Percentiles rank a stretch among this genome's conserved stretches.
phyloP scores from a whole-genome alignment of 2,113 vertebrate genomes.

The Spilogale gracilis region DNA sequence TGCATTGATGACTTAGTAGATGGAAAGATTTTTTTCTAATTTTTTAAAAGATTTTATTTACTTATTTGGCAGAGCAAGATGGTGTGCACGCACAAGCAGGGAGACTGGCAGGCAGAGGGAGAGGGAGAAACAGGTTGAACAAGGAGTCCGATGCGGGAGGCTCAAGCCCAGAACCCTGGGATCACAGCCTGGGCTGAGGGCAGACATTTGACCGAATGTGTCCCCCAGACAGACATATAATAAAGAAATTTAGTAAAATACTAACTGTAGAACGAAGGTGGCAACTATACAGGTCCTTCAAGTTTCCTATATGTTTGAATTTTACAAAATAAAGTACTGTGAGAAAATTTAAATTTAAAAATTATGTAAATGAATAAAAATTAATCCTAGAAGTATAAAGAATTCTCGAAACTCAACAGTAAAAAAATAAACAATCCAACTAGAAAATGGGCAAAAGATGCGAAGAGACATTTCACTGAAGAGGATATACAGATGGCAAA shows the following conservation, averaged over 20 bases:
- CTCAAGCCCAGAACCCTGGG: background rate
- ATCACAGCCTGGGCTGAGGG: background rate
- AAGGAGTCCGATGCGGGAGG: background rate
- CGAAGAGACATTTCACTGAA: background rate
- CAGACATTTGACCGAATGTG: background rate
- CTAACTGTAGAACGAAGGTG: background rate
- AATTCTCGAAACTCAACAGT: constrained; percentile 10
- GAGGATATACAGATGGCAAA: background rate
- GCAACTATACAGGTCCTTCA: background rate
- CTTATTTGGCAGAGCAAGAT: no score
- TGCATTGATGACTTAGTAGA: background rate
- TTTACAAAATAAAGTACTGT: background rate
- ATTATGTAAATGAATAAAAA: background rate
- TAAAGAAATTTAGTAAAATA: background rate
- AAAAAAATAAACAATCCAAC: background rate
- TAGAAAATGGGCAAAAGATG: background rate
- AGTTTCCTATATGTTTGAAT: background rate
- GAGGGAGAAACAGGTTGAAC: background rate
- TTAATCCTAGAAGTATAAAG: background rate
- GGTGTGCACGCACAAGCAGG: no score
- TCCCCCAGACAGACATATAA: background rate
- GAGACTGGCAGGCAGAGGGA: background rate
- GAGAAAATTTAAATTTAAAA: background rate
- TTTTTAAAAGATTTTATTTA: no score
- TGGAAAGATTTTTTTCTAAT: no score